Evolutionary conservation across 2,888 invertebrate species (phyloP).

Genomic region (Drosophila glabriapex): DNA sequence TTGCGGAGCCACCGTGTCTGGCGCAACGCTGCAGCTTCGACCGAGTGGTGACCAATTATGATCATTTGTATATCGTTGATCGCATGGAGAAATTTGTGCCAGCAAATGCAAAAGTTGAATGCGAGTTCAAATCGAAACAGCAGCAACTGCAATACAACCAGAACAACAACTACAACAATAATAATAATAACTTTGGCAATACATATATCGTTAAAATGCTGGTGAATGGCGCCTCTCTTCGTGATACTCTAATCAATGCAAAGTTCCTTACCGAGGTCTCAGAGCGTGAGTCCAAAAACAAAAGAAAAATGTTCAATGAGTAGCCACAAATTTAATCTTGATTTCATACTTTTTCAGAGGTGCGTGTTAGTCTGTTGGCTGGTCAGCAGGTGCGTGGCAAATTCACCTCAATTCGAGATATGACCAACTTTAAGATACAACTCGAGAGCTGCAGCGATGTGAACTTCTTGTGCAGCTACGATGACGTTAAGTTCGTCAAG

Average conservation of each 20-base stretch:
- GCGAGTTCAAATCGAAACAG: conserved; percentile 78
- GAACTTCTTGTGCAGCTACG: conserved; percentile 83
- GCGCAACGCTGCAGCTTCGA: conserved; percentile 89
- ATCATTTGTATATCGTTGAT: conserved; percentile 84
- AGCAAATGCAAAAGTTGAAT: conserved; percentile 76
- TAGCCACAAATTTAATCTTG: not conserved
- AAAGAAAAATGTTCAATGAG: no score
- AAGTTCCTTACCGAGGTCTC: conserved; percentile 79
- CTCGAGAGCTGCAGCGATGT: conserved; percentile 82
- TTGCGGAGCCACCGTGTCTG: conserved; percentile 89
- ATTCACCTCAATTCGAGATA: conserved; percentile 79
- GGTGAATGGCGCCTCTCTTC: conserved; percentile 81
- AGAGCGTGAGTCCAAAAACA: conserved; percentile 58
- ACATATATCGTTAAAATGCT: conserved; percentile 82
- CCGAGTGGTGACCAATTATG: conserved; percentile 87
- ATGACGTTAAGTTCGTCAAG: conserved; percentile 83
- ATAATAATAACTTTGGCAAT: conserved; percentile 17
- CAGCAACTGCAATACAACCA: conserved; percentile 5
- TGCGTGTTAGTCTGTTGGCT: conserved; percentile 79
- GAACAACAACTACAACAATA: not conserved
- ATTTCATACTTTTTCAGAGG: conserved; percentile 59
- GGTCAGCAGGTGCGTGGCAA: conserved; percentile 84
- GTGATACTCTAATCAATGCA: conserved; percentile 75
- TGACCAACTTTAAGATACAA: conserved; percentile 84
- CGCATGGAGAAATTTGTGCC: conserved; percentile 84